These are phyloP conservation scores for Poecilia picta DNA, from an alignment of 2,797 vertebrate genomes.

Conservation along the genomic window DNA sequence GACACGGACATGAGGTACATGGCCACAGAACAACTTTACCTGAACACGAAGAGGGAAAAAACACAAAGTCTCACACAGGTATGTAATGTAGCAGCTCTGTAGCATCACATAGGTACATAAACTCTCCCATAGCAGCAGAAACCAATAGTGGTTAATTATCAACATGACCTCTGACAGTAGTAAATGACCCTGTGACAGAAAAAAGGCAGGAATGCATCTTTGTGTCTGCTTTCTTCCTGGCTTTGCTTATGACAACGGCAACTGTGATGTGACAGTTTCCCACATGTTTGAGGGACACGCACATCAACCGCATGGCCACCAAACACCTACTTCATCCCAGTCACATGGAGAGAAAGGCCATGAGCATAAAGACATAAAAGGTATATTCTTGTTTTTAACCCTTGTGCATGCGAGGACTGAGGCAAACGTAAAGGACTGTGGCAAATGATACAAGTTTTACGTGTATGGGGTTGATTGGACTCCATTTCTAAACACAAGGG, in stretches of 20 bases:
- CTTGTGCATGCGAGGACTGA: too few relatives aligned
- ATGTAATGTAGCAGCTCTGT: background rate
- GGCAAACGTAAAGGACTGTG: too few relatives aligned
- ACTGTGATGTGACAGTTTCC: slow-evolving; percentile 30
- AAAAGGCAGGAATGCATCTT: slow-evolving; percentile 3
- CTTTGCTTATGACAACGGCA: slow-evolving; percentile 8
- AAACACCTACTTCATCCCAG: slow-evolving; percentile 18
- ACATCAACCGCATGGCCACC: slow-evolving; percentile 16
- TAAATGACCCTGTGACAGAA: background rate
- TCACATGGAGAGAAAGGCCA: slow-evolving; percentile 1
- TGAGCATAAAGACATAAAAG: background rate
- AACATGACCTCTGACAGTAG: slow-evolving; percentile 1
- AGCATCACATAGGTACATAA: slow-evolving; percentile 7
- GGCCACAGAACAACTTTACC: slow-evolving; percentile 12
- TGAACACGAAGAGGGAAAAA: slow-evolving; percentile 1
- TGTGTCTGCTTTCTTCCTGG: slow-evolving; percentile 1
- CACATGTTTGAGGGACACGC: slow-evolving; percentile 7
- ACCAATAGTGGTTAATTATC: background rate
- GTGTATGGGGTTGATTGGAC: too few relatives aligned
- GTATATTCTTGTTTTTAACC: background rate
- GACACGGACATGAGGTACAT: background rate
- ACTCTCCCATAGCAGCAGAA: background rate
- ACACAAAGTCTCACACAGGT: slow-evolving; percentile 16
- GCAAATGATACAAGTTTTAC: too few relatives aligned
- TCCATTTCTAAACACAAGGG: too few relatives aligned